phyloP scores from a whole-genome alignment of 1,140 invertebrate species.

The Paracyclopina nana region DNA sequence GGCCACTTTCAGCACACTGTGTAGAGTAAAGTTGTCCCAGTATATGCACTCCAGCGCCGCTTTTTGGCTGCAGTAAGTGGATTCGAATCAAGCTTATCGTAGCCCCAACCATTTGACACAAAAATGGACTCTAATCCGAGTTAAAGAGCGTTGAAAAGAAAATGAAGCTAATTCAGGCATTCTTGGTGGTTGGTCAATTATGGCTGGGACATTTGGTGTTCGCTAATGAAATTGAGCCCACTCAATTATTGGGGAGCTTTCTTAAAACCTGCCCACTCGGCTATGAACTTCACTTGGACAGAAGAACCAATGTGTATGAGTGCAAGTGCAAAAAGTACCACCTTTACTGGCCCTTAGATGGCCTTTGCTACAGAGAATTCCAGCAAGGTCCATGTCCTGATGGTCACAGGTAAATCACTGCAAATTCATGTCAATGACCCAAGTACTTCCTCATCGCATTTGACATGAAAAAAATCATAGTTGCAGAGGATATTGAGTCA shows the following conservation, averaged over 20 bases:
- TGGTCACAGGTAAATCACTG: slow-evolving; percentile 14
- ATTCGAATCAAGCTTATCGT: no score
- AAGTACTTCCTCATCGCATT: background rate
- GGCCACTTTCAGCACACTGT: no score
- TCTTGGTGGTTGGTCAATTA: background rate
- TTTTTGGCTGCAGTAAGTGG: no score
- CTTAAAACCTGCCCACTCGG: slow-evolving; percentile 15
- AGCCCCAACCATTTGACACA: no score
- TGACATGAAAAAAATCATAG: background rate
- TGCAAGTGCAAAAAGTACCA: slow-evolving; percentile 21
- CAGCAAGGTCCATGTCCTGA: slow-evolving; percentile 19
- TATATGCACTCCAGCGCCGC: no score
- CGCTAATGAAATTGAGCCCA: no score
- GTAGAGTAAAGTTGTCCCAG: no score
- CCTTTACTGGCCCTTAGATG: slow-evolving; percentile 21
- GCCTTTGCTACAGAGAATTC: slow-evolving; percentile 21
- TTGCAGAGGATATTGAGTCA: background rate
- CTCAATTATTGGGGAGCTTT: background rate
- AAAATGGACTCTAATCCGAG: background rate
- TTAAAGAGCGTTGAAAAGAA: background rate
- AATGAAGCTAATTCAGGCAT: background rate
- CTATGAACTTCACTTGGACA: slow-evolving; percentile 14
- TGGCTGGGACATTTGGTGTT: background rate
- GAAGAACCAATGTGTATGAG: slow-evolving; percentile 19
- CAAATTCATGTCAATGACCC: background rate